These are phyloP conservation scores for Strix aluco DNA, from an alignment of 2,113 vertebrate genomes.

Conservation along the genomic window DNA sequence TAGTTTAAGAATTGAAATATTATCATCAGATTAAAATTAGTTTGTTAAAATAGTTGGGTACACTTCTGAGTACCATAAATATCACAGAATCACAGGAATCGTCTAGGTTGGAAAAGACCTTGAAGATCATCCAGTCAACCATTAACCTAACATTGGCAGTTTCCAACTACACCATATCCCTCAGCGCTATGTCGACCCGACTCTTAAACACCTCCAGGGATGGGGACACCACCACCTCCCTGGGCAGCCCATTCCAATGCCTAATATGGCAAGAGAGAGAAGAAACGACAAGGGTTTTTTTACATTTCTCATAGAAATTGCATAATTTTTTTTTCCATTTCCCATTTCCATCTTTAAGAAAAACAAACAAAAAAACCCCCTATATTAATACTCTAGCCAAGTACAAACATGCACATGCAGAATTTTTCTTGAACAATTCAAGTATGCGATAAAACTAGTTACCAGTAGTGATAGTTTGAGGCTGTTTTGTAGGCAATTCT, in stretches of 20 bases:
- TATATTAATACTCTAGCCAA: not conserved
- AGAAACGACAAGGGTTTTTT: not conserved
- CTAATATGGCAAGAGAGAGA: not conserved
- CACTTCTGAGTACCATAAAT: not conserved
- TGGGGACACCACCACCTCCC: too few relatives aligned
- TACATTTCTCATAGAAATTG: not conserved
- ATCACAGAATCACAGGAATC: too few relatives aligned
- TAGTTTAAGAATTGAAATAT: not conserved
- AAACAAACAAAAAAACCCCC: not conserved
- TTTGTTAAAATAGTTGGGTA: not conserved
- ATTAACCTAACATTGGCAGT: too few relatives aligned
- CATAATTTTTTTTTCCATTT: not conserved
- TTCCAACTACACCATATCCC: too few relatives aligned
- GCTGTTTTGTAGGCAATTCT: not conserved
- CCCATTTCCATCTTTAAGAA: not conserved
- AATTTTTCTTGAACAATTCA: not conserved
- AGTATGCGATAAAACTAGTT: not conserved
- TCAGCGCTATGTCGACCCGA: too few relatives aligned
- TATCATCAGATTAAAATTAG: not conserved
- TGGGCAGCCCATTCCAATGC: too few relatives aligned
- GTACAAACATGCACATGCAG: not conserved
- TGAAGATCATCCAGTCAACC: too few relatives aligned
- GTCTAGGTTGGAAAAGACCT: too few relatives aligned
- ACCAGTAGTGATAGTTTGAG: not conserved
- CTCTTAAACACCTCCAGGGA: too few relatives aligned